Percentiles rank a stretch among this genome's conserved stretches.
Conservation (phyloP, 1,140 invertebrate genomes). For the Arctopsyche grandis region DNA sequence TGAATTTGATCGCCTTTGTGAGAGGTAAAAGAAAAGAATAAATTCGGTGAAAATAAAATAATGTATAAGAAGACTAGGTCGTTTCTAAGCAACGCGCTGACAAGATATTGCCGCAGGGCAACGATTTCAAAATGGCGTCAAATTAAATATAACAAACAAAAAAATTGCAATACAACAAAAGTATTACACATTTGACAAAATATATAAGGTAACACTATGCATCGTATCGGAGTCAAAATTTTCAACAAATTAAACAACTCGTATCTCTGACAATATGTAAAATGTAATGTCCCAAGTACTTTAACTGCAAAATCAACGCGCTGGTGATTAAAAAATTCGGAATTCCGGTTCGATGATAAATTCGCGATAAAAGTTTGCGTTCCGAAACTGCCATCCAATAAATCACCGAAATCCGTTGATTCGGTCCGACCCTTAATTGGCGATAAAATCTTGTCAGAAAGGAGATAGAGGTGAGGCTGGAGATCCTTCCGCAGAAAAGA, state of each 20-base stretch:
- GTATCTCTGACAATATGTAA: background rate
- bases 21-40: too few relatives aligned
- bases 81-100: too few relatives aligned
- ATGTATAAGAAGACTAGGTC: too few relatives aligned
- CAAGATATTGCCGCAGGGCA: too few relatives aligned
- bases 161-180: background rate
- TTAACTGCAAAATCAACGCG: background rate
- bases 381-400: slow-evolving; percentile 6
- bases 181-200: background rate
- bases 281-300: background rate
- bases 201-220: background rate
- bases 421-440: slow-evolving; percentile 25
- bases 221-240: too few relatives aligned
- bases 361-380: slow-evolving; percentile 12
- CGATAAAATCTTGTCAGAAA: slow-evolving; percentile 24
- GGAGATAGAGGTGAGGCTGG: too few relatives aligned
- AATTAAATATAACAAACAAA: too few relatives aligned
- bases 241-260: background rate
- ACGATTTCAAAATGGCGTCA: too few relatives aligned
- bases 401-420: slow-evolving; percentile 29
- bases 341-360: slow-evolving; percentile 23
- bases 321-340: too few relatives aligned
- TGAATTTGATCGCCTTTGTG: too few relatives aligned
- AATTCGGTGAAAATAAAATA: too few relatives aligned
- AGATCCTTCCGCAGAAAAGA: too few relatives aligned